Conservation (phyloP, 2,888 invertebrate species). For the Argynnis bischoffii region DNA sequence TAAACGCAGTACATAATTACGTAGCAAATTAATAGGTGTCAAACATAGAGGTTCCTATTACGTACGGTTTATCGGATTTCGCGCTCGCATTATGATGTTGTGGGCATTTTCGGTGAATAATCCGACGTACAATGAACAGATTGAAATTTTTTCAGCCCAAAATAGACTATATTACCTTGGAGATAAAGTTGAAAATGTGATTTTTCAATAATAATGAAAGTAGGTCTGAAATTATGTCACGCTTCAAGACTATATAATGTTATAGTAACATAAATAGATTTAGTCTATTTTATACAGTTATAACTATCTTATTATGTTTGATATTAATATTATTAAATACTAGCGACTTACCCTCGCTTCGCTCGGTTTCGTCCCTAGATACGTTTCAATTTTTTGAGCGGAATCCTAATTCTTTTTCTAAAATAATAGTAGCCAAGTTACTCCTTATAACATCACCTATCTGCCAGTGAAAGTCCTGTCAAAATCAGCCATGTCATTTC, state of each 20-base stretch:
- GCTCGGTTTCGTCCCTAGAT: too few relatives aligned
- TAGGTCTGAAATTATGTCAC: constrained; percentile 7
- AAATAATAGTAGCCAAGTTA: too few relatives aligned
- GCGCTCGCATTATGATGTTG: constrained; percentile 32
- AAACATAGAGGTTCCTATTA: constrained; percentile 34
- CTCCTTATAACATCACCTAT: too few relatives aligned
- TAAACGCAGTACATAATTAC: constrained; percentile 18
- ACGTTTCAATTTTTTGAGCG: too few relatives aligned
- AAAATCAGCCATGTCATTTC: too few relatives aligned
- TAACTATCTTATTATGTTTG: background rate
- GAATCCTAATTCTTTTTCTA: too few relatives aligned
- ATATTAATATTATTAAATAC: too few relatives aligned
- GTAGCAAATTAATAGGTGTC: constrained; percentile 30
- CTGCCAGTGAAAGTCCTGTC: too few relatives aligned
- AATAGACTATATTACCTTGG: background rate
- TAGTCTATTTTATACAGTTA: background rate
- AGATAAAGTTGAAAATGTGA: background rate
- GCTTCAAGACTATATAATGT: constrained; percentile 19
- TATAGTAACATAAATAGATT: constrained; percentile 10
- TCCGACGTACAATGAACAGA: constrained; percentile 25
- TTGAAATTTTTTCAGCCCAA: background rate
- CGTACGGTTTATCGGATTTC: constrained; percentile 34
- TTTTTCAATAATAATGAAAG: constrained; percentile 9
- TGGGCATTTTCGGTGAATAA: constrained; percentile 26
- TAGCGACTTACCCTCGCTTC: too few relatives aligned